These are phyloP conservation scores for Pecten maximus DNA, from an alignment of 2,888 invertebrate species.

Conservation along the genomic window DNA sequence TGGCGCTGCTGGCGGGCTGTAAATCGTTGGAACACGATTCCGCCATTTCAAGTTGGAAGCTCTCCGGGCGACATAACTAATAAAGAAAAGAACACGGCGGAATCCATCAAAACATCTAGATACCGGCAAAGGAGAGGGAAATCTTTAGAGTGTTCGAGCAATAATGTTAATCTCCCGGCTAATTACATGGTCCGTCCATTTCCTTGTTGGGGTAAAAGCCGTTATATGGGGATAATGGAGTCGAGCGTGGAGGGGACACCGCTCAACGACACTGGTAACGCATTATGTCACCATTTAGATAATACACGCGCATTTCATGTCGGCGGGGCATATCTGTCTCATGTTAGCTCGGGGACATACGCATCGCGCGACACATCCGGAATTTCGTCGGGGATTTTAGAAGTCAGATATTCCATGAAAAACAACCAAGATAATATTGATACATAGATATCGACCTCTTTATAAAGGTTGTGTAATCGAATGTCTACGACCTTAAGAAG, in stretches of 20 bases:
- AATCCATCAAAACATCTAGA: slow-evolving; percentile 23
- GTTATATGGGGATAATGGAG: slow-evolving; percentile 13
- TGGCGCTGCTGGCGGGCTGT: background rate
- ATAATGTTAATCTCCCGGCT: slow-evolving; percentile 13
- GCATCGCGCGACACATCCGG: background rate
- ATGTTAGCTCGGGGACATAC: background rate
- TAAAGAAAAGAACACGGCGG: background rate
- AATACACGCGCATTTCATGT: slow-evolving; percentile 32
- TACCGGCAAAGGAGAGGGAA: slow-evolving; percentile 9
- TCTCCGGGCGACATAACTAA: slow-evolving; percentile 17
- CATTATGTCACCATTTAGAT: slow-evolving; percentile 29
- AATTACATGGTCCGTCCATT: slow-evolving; percentile 35
- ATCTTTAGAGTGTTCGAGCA: slow-evolving; percentile 9
- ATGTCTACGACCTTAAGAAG: too few species aligned
- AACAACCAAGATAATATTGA: background rate
- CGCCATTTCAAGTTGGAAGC: slow-evolving; percentile 13
- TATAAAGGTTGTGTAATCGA: too few species aligned
- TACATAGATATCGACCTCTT: background rate
- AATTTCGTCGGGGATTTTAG: background rate
- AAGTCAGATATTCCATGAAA: background rate
- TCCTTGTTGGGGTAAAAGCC: slow-evolving; percentile 4
- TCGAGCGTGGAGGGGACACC: slow-evolving; percentile 1
- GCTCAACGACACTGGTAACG: slow-evolving; percentile 4
- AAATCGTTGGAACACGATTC: slow-evolving; percentile 1
- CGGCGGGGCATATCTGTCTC: slow-evolving; percentile 25